Evolutionary conservation across 2,888 invertebrate genomes (phyloP), one percentile per base, ranked within the genome.

Genomic region (Aplocera efformata): DNA sequence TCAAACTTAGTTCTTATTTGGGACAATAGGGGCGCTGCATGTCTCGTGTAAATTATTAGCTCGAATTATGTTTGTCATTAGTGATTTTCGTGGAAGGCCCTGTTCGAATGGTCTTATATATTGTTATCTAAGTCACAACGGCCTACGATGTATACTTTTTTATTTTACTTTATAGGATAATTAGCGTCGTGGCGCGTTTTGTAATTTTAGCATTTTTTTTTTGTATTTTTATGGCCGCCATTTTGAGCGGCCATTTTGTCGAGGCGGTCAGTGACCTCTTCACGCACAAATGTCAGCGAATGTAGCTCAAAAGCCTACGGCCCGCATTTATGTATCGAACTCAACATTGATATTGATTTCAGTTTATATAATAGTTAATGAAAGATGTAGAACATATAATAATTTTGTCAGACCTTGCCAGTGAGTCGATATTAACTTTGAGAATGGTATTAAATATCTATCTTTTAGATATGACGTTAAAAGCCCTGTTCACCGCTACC

Each of bases 131-230:
- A 79, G 81, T 80, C 81, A 79, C 78, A 63, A 72, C 80, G 83
- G 84, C 83, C 83, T 84, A 84, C 65, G 59, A 70, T 70, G 69
- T 75, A 68, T 72, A 74, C 67, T 71, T 77, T 68, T 73, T 70
- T 60, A 50, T 64, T 68, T 72, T 75, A 75, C 67, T 60, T 61
- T 76, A 70, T 79, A 73, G 66, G 70, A 70, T 60, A 56, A 55
- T 47, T 36, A 42, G 55, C 59, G 56, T 62, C 63, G 64, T 66
- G 67, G 59, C 69, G 63, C 69, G 79, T 71, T 79, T 79, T 75
- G 73, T 80, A 70, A 73, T 74, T 59, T 75, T 72, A 79, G 80
- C 80, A 79, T 81, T 82, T 76, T 73, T 71, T 74, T 64, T 52
- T 43, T 35, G 58, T 74, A 76, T 77, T 79, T 72, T 69, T 66